Base-by-base conservation (phyloP, 1,140 invertebrate genomes). In the Lineus longissimus region DNA sequence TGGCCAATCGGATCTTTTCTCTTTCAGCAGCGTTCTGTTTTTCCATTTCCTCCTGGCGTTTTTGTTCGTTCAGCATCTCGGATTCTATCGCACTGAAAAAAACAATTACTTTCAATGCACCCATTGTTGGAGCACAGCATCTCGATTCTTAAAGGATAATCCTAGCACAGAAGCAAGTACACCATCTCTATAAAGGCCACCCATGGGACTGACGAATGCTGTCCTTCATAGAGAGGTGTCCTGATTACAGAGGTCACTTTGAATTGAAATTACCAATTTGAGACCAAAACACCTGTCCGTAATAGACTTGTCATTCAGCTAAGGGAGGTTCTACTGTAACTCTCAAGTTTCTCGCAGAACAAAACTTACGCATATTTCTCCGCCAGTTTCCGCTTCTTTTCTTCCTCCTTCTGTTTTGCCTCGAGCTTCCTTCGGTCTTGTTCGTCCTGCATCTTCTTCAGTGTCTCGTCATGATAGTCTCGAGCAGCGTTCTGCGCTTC, bases 361-460 rank as follows among this genome's bases (percentile, higher is more conserved):
- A n/a, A n/a, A n/a, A n/a, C 71, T 62, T 64, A 79, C 77, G 64
- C 66, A 27, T 73, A 65, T 62, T 76, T 66, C 57, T 71, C 69
- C 40, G 69, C 54, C 67, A 79, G 63, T 61, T 75, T 74, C 55
- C 62, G 63, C 54, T 72, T 74, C 54, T 70, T 73, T 59, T 76
- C 76, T 40, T 74, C 74, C 47, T 76, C 77, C 55, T 64, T 55
- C 41, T 69, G 58, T 61, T 62, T 64, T 57, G 74, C 69, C 33
- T 76, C 76, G 22, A 59, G 65, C 59, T 75, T 77, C 33, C 61
- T 61, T 43, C 57, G 69, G 25, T 76, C 75, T 59, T 74, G 68
- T 36, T 79, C 75, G 15, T 69, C 72, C 31, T 73, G 63, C 74
- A 79, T 73, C 58, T 73, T 73, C 55, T 64, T 68, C 51, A 76